A percentile compares a stretch with the other conserved stretches of the same genome.
Conservation (phyloP, 1,140 invertebrate genomes). For the Eumaeus atala region DNA sequence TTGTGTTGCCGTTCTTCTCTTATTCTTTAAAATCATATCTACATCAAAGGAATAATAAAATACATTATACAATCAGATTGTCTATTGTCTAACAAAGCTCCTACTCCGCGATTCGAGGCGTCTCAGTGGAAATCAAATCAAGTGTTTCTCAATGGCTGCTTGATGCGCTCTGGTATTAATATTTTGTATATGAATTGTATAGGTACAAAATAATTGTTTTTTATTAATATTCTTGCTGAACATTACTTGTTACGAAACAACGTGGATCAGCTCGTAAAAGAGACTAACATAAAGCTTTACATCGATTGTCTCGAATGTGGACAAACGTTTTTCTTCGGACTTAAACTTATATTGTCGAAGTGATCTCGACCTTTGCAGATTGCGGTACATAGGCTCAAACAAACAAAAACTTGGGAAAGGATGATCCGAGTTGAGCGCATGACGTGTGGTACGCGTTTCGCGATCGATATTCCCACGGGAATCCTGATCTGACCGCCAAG, state of each 20-base stretch:
- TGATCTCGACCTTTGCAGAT: not conserved
- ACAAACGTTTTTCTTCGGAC: too few species aligned
- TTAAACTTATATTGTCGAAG: not conserved
- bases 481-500: too few species aligned
- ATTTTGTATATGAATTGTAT: not conserved
- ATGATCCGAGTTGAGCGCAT: too few species aligned
- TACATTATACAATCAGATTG: constrained; percentile 15
- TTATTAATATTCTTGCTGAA: too few species aligned
- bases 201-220: not conserved
- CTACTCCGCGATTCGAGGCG: constrained; percentile 19
- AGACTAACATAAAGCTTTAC: too few species aligned
- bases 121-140: constrained; percentile 52
- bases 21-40: not conserved
- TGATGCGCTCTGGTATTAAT: not conserved
- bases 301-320: too few species aligned
- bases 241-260: too few species aligned
- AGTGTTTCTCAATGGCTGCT: constrained; percentile 18
- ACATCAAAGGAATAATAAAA: constrained; percentile 6
- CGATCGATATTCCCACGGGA: too few species aligned
- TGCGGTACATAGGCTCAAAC: not conserved
- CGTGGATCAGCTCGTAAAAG: too few species aligned
- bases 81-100: not conserved
- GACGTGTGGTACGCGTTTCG: too few species aligned
- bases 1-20: not conserved
- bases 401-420: too few species aligned